These are phyloP conservation scores for Pitangus sulphuratus DNA, from an alignment of 2,797 vertebrate species.

Conservation along the genomic window DNA sequence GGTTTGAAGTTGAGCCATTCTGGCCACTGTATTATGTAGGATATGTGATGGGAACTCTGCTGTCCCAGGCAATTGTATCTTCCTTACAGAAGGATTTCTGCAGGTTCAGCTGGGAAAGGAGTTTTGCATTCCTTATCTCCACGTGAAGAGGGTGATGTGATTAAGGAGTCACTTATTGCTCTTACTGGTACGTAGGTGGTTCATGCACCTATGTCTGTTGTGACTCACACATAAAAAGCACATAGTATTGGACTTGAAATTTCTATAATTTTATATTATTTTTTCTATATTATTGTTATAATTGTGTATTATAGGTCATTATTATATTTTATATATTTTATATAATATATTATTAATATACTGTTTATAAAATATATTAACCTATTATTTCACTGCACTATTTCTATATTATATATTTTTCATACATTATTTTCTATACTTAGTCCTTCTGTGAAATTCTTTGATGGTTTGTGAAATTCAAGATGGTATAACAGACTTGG, in stretches of 20 bases:
- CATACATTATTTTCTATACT: neutral
- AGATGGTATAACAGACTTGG: neutral
- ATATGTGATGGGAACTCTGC: neutral
- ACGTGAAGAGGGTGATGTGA: neutral
- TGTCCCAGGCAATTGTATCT: neutral
- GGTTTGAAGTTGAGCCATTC: neutral
- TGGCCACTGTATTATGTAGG: neutral
- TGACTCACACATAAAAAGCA: neutral
- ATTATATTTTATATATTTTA: neutral
- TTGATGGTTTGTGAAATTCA: neutral
- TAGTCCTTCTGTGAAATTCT: neutral
- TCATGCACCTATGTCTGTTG: neutral
- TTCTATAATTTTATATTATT: neutral
- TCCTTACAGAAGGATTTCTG: neutral
- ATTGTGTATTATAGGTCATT: neutral
- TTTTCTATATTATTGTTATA: neutral
- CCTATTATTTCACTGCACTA: neutral
- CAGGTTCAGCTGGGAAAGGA: neutral
- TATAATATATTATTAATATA: neutral
- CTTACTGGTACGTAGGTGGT: neutral
- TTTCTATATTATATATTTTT: neutral
- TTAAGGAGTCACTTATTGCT: neutral
- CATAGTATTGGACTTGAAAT: neutral
- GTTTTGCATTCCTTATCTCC: neutral
- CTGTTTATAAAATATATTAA: neutral